Evolutionary conservation across 2,797 vertebrate genomes (phyloP).

Genomic region (Pyrocephalus nanus): DNA sequence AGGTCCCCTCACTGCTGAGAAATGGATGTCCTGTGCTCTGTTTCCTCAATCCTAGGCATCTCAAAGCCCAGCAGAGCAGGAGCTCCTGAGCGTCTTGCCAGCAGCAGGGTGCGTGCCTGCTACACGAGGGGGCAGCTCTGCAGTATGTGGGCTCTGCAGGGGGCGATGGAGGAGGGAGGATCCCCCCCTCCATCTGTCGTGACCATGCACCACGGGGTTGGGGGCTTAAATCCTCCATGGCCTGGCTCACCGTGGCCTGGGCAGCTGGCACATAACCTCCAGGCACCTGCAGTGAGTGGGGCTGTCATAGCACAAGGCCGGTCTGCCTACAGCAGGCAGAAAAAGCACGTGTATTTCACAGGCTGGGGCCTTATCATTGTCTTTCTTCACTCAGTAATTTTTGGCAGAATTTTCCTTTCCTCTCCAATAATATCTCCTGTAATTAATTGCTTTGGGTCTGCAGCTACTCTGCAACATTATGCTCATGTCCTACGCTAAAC

Average conservation of each 20-base stretch:
- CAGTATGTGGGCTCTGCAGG: neutral
- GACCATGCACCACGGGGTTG: accelerated
- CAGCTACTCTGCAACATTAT: neutral
- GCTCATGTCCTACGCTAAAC: neutral
- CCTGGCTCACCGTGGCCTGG: neutral
- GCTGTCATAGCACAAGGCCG: neutral
- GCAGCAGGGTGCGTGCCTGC: accelerated
- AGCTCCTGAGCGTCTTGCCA: neutral
- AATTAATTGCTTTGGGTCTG: neutral
- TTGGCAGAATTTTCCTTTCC: neutral
- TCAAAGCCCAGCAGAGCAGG: accelerated
- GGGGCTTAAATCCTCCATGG: neutral
- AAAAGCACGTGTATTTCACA: neutral
- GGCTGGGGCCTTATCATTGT: neutral
- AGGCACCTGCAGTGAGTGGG: neutral
- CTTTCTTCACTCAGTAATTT: neutral
- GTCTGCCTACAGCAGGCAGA: neutral
- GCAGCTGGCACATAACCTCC: neutral
- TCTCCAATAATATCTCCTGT: neutral
- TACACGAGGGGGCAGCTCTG: neutral
- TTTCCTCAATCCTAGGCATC: neutral
- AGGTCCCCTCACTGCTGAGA: neutral
- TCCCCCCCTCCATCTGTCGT: neutral
- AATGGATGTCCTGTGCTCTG: neutral
- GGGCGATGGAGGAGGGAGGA: accelerated